A percentile compares a stretch with the other conserved stretches of the same genome.
Conservation (phyloP, 2,113 vertebrate genomes). For the Hirundichthys speculiger region DNA sequence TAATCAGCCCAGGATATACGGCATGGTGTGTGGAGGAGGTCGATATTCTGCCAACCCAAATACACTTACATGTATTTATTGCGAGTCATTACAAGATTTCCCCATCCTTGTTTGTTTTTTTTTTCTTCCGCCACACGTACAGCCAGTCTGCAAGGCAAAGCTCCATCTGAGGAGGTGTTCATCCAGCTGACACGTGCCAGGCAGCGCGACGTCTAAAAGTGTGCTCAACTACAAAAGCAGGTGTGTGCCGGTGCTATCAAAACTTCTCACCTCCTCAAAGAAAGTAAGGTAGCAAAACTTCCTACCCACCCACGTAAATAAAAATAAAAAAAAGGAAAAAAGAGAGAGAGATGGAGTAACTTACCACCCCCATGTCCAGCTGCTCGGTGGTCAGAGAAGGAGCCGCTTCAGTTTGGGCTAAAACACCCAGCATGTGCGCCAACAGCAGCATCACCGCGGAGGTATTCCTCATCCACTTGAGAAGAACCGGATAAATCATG, state of each 20-base stretch:
- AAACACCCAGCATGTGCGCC: constrained; percentile 69
- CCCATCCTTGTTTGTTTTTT: background rate
- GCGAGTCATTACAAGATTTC: constrained; percentile 15
- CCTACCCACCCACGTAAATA: constrained; percentile 78
- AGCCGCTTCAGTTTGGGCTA: constrained; percentile 74
- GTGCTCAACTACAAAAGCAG: background rate
- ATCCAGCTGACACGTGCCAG: background rate
- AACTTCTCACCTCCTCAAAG: constrained; percentile 5
- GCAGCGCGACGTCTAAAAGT: constrained; percentile 27
- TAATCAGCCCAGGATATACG: constrained; percentile 35
- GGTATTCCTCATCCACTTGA: constrained; percentile 75
- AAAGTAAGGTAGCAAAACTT: constrained; percentile 65
- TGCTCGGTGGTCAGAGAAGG: constrained; percentile 81
- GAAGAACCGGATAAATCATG: constrained; percentile 49
- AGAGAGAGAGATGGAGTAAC: constrained; percentile 60
- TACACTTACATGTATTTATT: constrained; percentile 55
- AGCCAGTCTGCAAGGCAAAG: too few relatives aligned
- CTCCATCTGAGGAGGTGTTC: too few relatives aligned
- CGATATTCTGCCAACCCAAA: constrained; percentile 47
- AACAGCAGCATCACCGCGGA: constrained; percentile 67
- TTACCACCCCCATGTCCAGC: constrained; percentile 89
- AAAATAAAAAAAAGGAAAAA: too few relatives aligned
- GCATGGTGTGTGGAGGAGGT: constrained; percentile 48
- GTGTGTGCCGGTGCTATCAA: background rate
- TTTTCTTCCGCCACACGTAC: background rate